Evolutionary conservation across 35 echinoderm and acorn worm species (phyloP).

Genomic region (Diadema setosum): DNA sequence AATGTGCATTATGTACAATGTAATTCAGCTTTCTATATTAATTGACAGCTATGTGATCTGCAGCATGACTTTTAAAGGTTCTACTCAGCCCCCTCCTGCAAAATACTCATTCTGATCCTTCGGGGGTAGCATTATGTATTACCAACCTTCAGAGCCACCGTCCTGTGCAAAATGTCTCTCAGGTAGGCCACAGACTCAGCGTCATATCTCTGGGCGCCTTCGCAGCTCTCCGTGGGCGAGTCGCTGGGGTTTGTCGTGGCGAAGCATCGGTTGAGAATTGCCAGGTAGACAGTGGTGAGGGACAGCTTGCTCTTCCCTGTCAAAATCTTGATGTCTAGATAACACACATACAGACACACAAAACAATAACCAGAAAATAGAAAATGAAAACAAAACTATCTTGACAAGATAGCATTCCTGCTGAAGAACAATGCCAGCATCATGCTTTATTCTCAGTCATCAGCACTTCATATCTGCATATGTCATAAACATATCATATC

Average conservation of each 20-base stretch:
- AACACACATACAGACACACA: too few relatives aligned
- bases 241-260: background rate
- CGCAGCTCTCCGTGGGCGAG: background rate
- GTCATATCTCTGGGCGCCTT: background rate
- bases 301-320: conserved; percentile 31
- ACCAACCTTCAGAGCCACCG: background rate
- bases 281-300: conserved; percentile 20
- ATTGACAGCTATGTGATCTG: background rate
- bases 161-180: background rate
- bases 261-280: conserved; percentile 36
- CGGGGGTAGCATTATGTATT: too few relatives aligned
- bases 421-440: background rate
- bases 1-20: background rate
- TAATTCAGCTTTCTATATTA: background rate
- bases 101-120: too few relatives aligned
- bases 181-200: background rate
- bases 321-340: conserved; percentile 25
- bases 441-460: background rate
- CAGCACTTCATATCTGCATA: background rate
- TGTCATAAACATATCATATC: background rate
- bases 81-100: too few relatives aligned
- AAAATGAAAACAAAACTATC: background rate
- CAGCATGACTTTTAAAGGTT: background rate
- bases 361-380: too few relatives aligned
- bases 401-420: background rate